These are phyloP conservation scores for Sinonovacula constricta DNA, from an alignment of 1,140 invertebrate genomes.

Conservation along the genomic window DNA sequence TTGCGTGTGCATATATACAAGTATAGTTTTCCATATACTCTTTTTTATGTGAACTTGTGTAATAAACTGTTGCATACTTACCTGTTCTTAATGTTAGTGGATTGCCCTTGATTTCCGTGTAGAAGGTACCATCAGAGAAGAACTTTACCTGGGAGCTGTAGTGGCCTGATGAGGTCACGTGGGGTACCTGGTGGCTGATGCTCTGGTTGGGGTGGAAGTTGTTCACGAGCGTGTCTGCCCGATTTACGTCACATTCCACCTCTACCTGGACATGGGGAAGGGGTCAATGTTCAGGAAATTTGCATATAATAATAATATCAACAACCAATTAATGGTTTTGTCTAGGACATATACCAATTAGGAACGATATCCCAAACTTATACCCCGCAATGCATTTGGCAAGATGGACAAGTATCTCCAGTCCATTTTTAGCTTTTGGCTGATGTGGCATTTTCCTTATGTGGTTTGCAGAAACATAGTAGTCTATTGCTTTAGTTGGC, in stretches of 20 bases:
- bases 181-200: constrained; percentile 3
- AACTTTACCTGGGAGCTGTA: constrained; percentile 27
- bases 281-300: background rate
- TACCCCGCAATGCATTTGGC: too few relatives aligned
- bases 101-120: constrained; percentile 30
- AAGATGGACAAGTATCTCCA: too few relatives aligned
- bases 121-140: constrained; percentile 32
- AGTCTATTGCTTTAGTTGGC: too few relatives aligned
- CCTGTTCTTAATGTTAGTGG: constrained; percentile 38
- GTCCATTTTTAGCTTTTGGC: too few relatives aligned
- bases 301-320: too few relatives aligned
- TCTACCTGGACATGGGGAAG: constrained; percentile 19
- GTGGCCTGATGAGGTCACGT: constrained; percentile 9
- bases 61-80: background rate
- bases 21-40: too few relatives aligned
- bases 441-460: too few relatives aligned
- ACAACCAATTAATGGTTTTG: too few relatives aligned
- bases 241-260: constrained; percentile 23
- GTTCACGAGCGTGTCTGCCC: constrained; percentile 11
- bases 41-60: background rate
- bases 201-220: constrained; percentile 40
- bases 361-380: too few relatives aligned
- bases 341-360: too few relatives aligned
- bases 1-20: too few relatives aligned
- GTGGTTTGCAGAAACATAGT: too few relatives aligned